A percentile compares a stretch with the other conserved stretches of the same genome.
Conservation (phyloP, 2,888 invertebrate species). For the Colletes collaris region DNA sequence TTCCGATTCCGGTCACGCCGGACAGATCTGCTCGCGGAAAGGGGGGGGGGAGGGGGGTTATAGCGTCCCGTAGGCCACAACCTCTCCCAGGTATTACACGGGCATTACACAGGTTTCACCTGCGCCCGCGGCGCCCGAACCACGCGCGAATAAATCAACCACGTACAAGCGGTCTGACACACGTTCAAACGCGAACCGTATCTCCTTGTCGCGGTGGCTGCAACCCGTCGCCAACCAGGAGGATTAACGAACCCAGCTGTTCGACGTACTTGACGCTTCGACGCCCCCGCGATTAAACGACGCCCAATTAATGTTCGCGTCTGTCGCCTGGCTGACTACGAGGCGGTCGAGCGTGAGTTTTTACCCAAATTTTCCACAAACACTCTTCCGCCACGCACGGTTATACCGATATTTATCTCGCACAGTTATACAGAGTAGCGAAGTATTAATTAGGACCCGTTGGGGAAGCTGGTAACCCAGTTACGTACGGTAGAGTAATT, state of each 20-base stretch:
- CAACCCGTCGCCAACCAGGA: not conserved
- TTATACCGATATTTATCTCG: too few species aligned
- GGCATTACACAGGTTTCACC: constrained; percentile 42
- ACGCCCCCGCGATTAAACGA: not conserved
- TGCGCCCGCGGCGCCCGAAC: not conserved
- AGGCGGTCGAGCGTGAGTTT: too few species aligned
- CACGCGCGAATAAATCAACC: constrained; percentile 14
- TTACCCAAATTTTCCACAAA: too few species aligned
- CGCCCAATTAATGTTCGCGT: not conserved
- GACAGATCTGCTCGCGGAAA: constrained; percentile 48
- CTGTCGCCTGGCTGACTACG: too few species aligned
- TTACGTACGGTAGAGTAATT: too few species aligned
- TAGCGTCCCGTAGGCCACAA: constrained; percentile 16
- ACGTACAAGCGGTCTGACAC: not conserved
- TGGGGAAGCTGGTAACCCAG: too few species aligned
- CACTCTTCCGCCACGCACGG: too few species aligned
- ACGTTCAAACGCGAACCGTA: not conserved
- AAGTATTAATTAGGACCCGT: too few species aligned
- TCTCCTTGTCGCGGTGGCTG: constrained; percentile 4
- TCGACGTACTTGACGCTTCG: not conserved
- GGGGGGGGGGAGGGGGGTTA: constrained; percentile 55
- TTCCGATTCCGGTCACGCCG: constrained; percentile 61
- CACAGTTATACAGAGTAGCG: too few species aligned
- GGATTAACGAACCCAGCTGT: constrained; percentile 10
- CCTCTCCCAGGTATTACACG: constrained; percentile 51